A percentile compares a stretch with the other conserved stretches of the same genome.
These are phyloP conservation scores for Anthoscopus minutus DNA, from an alignment of 2,113 vertebrate species.

Conservation along the genomic window DNA sequence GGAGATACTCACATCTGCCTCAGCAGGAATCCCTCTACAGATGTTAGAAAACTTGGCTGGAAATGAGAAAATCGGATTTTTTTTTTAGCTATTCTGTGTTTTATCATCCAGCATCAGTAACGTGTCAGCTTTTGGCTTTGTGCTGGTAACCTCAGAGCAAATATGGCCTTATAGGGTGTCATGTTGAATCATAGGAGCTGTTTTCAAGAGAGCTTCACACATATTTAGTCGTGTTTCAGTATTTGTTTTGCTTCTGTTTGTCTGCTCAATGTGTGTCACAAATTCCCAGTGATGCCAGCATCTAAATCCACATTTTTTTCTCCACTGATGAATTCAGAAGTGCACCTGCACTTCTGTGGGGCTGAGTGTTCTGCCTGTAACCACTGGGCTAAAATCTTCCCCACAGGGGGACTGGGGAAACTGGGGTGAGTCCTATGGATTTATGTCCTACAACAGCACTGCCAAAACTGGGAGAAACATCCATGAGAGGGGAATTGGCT, in stretches of 20 bases:
- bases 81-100: not conserved
- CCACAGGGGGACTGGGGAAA: not conserved
- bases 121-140: not conserved
- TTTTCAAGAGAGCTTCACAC: not conserved
- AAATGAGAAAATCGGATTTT: not conserved
- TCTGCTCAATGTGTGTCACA: not conserved
- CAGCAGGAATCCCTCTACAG: not conserved
- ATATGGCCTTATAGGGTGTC: not conserved
- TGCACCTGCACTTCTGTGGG: not conserved
- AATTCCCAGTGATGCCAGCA: not conserved
- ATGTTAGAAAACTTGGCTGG: not conserved
- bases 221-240: not conserved
- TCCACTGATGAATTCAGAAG: not conserved
- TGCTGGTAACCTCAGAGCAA: not conserved
- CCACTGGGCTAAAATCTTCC: not conserved
- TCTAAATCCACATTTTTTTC: not conserved
- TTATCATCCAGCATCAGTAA: not conserved
- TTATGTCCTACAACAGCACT: not conserved
- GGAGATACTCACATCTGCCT: not conserved
- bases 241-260: not conserved
- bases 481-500: not conserved
- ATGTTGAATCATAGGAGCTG: not conserved
- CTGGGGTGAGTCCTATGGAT: not conserved
- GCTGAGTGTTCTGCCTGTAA: not conserved
- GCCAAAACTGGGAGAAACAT: not conserved